These are phyloP conservation scores for Ciconia nigra DNA, from an alignment of 2,797 vertebrate genomes.

Conservation along the genomic window DNA sequence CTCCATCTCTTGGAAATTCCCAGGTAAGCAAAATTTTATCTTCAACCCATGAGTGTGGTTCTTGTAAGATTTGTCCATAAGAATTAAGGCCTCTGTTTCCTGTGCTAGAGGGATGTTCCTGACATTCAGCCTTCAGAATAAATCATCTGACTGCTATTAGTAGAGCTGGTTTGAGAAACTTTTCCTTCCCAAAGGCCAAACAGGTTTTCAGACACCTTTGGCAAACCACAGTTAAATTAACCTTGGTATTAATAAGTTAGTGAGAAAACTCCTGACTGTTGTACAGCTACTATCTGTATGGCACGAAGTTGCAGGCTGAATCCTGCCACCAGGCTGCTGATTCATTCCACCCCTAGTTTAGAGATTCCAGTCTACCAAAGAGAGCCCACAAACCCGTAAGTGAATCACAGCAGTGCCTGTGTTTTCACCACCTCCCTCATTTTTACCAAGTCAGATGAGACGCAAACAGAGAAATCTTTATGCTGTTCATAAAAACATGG, in stretches of 20 bases:
- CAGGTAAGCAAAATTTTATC: constrained; percentile 73
- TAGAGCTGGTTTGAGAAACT: neutral
- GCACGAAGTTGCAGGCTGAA: neutral
- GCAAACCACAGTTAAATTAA: neutral
- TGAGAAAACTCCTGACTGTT: neutral
- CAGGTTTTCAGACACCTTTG: neutral
- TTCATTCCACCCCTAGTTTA: neutral
- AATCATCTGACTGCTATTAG: neutral
- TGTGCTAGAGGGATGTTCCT: neutral
- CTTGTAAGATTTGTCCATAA: neutral
- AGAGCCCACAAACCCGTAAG: neutral
- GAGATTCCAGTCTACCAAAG: neutral
- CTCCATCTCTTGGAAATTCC: constrained; percentile 81
- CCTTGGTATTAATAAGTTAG: neutral
- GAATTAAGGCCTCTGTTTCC: neutral
- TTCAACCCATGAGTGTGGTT: neutral
- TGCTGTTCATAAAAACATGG: neutral
- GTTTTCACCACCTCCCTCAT: neutral
- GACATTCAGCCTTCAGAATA: neutral
- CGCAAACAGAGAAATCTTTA: neutral
- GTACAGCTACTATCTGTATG: neutral
- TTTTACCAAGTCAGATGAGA: constrained; percentile 12
- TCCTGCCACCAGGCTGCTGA: neutral
- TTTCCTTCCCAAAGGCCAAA: neutral
- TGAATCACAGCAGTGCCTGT: neutral